These are phyloP conservation scores for Phortica okadai DNA, from an alignment of 2,888 invertebrate species.

Conservation along the genomic window DNA sequence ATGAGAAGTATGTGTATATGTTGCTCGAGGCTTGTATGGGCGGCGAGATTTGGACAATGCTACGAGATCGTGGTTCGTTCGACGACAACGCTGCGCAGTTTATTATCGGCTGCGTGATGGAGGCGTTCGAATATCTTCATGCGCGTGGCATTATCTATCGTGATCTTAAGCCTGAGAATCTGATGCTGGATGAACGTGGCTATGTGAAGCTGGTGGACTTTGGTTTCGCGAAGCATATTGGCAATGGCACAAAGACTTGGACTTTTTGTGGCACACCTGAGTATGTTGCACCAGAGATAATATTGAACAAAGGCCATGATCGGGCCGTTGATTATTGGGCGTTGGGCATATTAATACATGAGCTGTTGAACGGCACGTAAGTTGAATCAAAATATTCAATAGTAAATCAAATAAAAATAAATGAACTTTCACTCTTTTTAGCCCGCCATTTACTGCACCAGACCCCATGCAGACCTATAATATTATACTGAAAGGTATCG, in stretches of 20 bases:
- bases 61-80: conserved; percentile 90
- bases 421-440: conserved; percentile 38
- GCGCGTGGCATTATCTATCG: conserved; percentile 89
- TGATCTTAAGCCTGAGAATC: conserved; percentile 96
- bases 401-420: background rate
- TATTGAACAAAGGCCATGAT: conserved; percentile 86
- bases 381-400: conserved; percentile 56
- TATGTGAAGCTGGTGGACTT: conserved; percentile 96
- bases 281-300: conserved; percentile 93
- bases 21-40: conserved; percentile 95
- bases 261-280: conserved; percentile 98
- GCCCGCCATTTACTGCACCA: conserved; percentile 90
- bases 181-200: conserved; percentile 89
- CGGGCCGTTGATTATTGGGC: conserved; percentile 97
- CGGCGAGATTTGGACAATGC: conserved; percentile 95
- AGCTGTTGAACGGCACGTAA: conserved; percentile 90
- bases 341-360: conserved; percentile 91
- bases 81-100: conserved; percentile 90
- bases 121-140: conserved; percentile 94
- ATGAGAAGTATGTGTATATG: conserved; percentile 94
- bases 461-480: conserved; percentile 98
- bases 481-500: conserved; percentile 93
- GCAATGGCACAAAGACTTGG: conserved; percentile 90
- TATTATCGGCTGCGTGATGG: conserved; percentile 93
- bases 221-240: conserved; percentile 93